phyloP scores from a whole-genome alignment of 1,140 invertebrate genomes.

The Panulirus ornatus region DNA sequence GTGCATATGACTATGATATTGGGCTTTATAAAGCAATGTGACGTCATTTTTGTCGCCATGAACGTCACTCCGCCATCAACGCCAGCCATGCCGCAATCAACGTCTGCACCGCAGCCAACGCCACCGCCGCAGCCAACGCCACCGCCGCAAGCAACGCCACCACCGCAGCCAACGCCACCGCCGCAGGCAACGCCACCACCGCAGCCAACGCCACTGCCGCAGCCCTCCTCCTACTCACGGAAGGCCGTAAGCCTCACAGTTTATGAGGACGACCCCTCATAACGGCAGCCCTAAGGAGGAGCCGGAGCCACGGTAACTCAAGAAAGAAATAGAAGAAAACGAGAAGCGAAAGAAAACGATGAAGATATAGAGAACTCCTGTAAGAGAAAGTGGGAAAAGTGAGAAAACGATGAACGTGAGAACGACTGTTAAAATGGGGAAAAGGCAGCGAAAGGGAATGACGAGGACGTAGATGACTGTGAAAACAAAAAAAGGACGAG shows the following conservation, averaged over 20 bases:
- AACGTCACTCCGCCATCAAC: too few species aligned
- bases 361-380: too few species aligned
- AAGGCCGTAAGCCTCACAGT: neutral
- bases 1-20: too few species aligned
- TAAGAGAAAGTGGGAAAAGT: neutral
- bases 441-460: too few species aligned
- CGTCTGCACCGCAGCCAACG: too few species aligned
- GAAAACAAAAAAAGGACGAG: neutral
- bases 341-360: too few species aligned
- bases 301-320: neutral
- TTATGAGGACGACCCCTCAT: neutral
- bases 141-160: neutral
- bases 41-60: too few species aligned
- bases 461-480: too few species aligned
- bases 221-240: neutral
- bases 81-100: too few species aligned
- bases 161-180: neutral
- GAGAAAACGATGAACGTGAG: too few species aligned
- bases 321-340: neutral
- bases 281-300: neutral
- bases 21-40: too few species aligned
- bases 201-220: neutral
- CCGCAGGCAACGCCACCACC: neutral
- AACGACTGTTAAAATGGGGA: too few species aligned
- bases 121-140: neutral